A percentile compares a stretch with the other conserved stretches of the same genome.
Conservation (phyloP, 2,797 vertebrate genomes). For the Thripadectes ignobilis region DNA sequence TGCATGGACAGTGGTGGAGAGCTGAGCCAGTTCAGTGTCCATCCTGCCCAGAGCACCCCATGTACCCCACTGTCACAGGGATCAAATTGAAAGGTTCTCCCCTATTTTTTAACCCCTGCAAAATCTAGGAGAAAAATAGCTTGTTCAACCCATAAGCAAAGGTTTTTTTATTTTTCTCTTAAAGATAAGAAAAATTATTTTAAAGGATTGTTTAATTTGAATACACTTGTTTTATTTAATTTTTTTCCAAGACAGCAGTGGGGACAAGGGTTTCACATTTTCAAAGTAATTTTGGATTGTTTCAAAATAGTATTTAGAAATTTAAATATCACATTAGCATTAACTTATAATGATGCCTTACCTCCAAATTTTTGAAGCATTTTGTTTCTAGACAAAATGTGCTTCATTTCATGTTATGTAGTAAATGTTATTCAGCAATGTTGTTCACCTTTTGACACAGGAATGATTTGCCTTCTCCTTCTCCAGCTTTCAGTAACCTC, state of each 20-base stretch:
- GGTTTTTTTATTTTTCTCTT: not conserved
- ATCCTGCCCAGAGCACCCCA: not conserved
- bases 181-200: not conserved
- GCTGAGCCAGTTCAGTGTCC: not conserved
- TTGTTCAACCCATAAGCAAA: not conserved
- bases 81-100: accelerated
- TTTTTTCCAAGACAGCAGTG: accelerated
- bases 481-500: not conserved
- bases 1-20: not conserved
- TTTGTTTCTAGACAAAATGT: not conserved
- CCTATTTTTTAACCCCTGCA: not conserved
- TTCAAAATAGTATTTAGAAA: not conserved
- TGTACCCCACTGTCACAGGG: accelerated
- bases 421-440: not conserved
- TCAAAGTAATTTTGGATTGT: not conserved
- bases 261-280: not conserved
- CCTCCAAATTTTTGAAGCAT: not conserved
- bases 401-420: not conserved
- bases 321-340: not conserved
- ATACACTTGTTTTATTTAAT: not conserved
- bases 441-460: not conserved
- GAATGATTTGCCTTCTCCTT: not conserved
- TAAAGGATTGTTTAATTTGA: not conserved
- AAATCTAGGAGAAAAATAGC: not conserved
- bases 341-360: no score